Base-by-base conservation (phyloP, 2,888 invertebrate species). In the Coelopa pilipes region DNA sequence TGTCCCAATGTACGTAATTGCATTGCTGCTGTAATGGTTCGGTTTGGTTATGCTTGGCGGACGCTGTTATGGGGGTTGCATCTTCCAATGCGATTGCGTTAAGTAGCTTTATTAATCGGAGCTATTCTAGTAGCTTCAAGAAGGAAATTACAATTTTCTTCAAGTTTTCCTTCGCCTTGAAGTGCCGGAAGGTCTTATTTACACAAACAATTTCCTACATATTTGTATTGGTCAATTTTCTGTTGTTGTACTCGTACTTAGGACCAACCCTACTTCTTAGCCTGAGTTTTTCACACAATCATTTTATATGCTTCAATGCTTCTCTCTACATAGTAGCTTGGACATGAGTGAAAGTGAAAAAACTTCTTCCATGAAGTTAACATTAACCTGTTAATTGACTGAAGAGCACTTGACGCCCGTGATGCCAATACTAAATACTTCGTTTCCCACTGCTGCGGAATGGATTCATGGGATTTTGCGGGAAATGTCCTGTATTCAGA, bases 71-170 rank as follows among this genome's bases (percentile, higher is more conserved):
- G 19, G 55, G 19, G 55, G 17, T n/a, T 7, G 55, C 55, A 15
- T 55, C 55, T 55, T 12, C 34, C n/a, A 21, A 5, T 60, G 34
- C 21, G 24, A 62, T 65, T 47, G 66, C 19, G 66, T 47, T 49
- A 66, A 66, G 49, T 66, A 47, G 66, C 49, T 12, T 49, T 24
- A 66, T 66, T 66, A 49, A 66, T 49, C 15, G 49, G 34, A 4
- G 34, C 49, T 12, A 19, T 66, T 49, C 49, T 49, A 66, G 21
- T 66, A 12, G 17, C 19, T 21, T 49, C 5, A 49, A 66, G 49
- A 49, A 17, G 47, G 66, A 66, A 66, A 49, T 49, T 66, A 49
- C 49, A 47, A 19, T 50, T 24, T 49, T 66, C 50, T 49, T 21
- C 66, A 47, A 49, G 19, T 49, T 66, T 47, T 66, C 1, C 66